A percentile compares a stretch with the other conserved stretches of the same genome.
phyloP scores from a whole-genome alignment of 2,113 vertebrate species.

The Tiliqua scincoides region DNA sequence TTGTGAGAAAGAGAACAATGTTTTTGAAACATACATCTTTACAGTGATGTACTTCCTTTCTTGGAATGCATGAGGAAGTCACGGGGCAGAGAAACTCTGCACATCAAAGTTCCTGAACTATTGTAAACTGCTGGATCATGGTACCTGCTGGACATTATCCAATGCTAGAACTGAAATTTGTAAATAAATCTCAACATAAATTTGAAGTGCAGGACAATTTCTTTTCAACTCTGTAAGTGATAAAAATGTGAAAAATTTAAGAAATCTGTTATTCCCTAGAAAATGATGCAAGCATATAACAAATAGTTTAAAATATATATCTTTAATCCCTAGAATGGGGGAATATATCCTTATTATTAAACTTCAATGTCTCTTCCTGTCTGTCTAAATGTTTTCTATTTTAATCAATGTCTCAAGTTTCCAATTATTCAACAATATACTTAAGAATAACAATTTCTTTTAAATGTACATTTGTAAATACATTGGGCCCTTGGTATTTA shows the following conservation, averaged over 20 bases:
- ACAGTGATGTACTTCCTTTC: not conserved
- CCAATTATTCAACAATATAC: not conserved
- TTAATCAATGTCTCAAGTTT: not conserved
- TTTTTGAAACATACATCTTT: not conserved
- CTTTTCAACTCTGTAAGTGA: not conserved
- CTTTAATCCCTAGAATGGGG: not conserved
- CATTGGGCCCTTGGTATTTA: too few species aligned
- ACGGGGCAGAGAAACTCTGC: not conserved
- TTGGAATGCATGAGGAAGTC: not conserved
- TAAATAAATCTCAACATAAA: slow-evolving; percentile 1
- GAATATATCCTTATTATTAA: not conserved
- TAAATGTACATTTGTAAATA: not conserved
- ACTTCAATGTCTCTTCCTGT: not conserved
- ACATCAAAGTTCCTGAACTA: not conserved
- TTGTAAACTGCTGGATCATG: not conserved
- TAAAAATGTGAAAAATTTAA: not conserved
- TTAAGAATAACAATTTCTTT: not conserved
- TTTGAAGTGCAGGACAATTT: not conserved
- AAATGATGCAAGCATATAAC: not conserved
- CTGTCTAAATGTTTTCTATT: not conserved
- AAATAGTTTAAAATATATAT: not conserved
- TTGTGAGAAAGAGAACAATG: not conserved
- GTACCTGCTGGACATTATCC: not conserved
- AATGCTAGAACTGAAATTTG: not conserved
- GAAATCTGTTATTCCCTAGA: not conserved